These are phyloP conservation scores for Pyrgus malvae DNA, from an alignment of 2,888 invertebrate genomes.

Conservation along the genomic window DNA sequence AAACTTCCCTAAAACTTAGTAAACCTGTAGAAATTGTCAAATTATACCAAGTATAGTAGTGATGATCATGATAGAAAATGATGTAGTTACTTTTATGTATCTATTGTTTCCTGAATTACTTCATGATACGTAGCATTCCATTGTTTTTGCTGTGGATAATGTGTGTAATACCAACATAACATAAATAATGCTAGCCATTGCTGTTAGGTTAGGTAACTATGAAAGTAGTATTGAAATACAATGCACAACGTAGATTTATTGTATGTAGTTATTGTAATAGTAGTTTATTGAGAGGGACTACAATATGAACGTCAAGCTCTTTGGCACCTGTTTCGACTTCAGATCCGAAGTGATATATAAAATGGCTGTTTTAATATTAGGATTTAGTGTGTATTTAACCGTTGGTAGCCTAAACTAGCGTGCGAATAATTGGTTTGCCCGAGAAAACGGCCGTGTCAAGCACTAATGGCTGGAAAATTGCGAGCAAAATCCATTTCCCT, in stretches of 20 bases:
- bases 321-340: no score
- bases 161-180: constrained; percentile 19
- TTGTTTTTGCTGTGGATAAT: neutral
- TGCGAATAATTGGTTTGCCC: constrained; percentile 23
- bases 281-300: no score
- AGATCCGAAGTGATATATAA: no score
- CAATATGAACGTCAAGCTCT: no score
- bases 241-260: no score
- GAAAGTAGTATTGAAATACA: constrained; percentile 20
- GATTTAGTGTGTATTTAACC: no score
- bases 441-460: constrained; percentile 20
- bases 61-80: neutral
- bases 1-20: neutral
- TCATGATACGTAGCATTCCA: neutral
- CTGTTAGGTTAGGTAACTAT: constrained; percentile 1
- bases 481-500: constrained; percentile 18
- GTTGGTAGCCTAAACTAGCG: constrained; percentile 1
- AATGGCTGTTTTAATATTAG: no score
- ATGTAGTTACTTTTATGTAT: neutral
- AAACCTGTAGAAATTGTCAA: neutral
- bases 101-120: constrained; percentile 9
- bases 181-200: constrained; percentile 21
- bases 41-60: neutral
- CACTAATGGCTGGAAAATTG: constrained; percentile 24
- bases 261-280: no score